Conservation (phyloP, 53 echinoderm and acorn worm species). For the Antedon mediterranea region DNA sequence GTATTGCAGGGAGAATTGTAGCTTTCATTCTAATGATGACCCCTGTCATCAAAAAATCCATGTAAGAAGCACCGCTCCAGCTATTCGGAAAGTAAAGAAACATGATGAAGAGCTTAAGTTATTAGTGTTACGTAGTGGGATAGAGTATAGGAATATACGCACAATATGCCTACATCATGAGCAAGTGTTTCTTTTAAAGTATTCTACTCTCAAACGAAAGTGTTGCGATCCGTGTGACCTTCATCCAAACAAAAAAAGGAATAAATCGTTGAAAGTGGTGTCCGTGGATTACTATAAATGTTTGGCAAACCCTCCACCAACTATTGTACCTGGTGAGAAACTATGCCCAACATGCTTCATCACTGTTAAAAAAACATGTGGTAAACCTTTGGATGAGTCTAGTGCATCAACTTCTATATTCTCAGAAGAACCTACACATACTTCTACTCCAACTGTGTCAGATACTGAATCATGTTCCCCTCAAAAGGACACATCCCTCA, state of each 20-base stretch:
- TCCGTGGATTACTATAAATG: neutral
- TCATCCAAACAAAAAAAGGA: conserved; percentile 5
- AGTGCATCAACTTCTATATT: neutral
- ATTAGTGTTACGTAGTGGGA: neutral
- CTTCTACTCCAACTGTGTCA: no score
- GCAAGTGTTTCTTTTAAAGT: conserved; percentile 7
- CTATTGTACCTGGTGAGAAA: conserved; percentile 7
- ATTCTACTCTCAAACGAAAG: conserved; percentile 2
- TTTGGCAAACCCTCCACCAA: neutral
- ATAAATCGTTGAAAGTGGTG: conserved; percentile 1
- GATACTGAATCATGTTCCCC: no score
- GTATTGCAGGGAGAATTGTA: conserved; percentile 2
- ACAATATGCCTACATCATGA: conserved; percentile 9
- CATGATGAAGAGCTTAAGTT: neutral
- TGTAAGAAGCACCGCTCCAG: conserved; percentile 2
- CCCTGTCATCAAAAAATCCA: conserved; percentile 7
- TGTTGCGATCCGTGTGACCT: conserved; percentile 10
- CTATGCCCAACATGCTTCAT: conserved; percentile 6
- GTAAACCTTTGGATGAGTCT: neutral
- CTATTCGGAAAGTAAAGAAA: neutral
- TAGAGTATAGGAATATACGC: conserved; percentile 1
- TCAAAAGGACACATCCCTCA: conserved; percentile 9
- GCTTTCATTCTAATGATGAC: conserved; percentile 4
- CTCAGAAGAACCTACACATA: no score
- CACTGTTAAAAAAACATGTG: neutral